Base-by-base conservation (phyloP, 2,797 vertebrate genomes). In the Atherinosoma microstoma region DNA sequence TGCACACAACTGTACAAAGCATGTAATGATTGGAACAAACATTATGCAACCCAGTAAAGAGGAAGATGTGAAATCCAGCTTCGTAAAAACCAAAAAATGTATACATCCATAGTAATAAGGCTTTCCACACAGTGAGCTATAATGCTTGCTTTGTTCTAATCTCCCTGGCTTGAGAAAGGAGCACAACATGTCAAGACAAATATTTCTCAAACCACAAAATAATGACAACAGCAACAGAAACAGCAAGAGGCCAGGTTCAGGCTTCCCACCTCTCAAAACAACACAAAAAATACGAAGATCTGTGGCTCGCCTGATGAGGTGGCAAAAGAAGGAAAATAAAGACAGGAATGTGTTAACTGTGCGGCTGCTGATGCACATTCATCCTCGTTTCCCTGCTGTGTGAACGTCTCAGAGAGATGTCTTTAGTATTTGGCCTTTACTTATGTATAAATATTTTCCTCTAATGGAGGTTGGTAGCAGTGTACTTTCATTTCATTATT, bases 181-280 rank as follows among this genome's bases (percentile, higher is more conserved):
- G 92, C 85, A 86, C 75, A 82, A 92, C 89, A 27, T 89, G 90
- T 91, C 92, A 90, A 87, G 78, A 83, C 79, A 90, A 82, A 92
- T 94, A 90, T 87, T 83, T 74, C 78, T 92, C 88, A 91, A 89
- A 89, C 79, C 82, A 82, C 67, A 78, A 76, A 91, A 91, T 92
- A 89, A 94, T 92, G 92, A 88, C 84, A 84, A 77, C 85, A 69
- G 82, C 61, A 51, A 69, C 42, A 63, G 74, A 79, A 82, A 73
- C 78, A 77, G 84, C 73, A 56, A 85, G 87, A 60, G 80, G 70
- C 60, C 62, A 6, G 66, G 69, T 63, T 54, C 54, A 59, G 73
- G 67, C 78, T 67, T 60, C 24, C n/a, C 36, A 34, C 70, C 40
- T 40, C 20, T 77, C 32, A 27, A 27, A 85, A 79, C 42, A 80